Base-by-base conservation (phyloP, 1,140 invertebrate species). In the Pogonomyrmex barbatus region DNA sequence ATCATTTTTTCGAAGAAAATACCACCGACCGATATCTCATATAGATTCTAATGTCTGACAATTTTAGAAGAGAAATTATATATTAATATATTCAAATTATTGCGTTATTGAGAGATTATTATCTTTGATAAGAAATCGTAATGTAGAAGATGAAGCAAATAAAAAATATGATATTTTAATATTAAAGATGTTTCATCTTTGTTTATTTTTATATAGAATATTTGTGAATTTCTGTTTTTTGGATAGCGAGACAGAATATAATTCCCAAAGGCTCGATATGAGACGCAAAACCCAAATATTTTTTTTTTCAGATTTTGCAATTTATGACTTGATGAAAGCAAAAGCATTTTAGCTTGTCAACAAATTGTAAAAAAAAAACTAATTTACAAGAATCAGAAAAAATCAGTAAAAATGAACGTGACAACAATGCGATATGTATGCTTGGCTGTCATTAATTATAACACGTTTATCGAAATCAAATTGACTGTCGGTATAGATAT, bases 391-490 rank as follows among this genome's bases (percentile, higher is more conserved):
- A 78, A 50, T 14, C 14, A 8, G 12, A 67, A 47, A 47, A 9
- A n/a, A 47, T 68, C 12, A n/a, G 1, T 45, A 24, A 81, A 39
- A 56, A 10, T 8, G 42, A 1, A 9, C 10, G n/a, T 24, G 47
- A 42, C 39, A 30, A n/a, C 50, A 81, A 81, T 10, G n/a, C 30
- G n/a, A 70, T 56, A 68, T 45, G 47, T 42, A 24, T n/a, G 14
- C 65, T 24, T 30, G 62, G 42, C 30, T 63, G 24, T 30, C 58
- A 45, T 36, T 62, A 77, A 30, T 17, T 52, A 67, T n/a, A 42
- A 33, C 58, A 65, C 60, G 52, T 83, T 60, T 60, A 62, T 87
- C 45, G 70, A 76, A 83, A 77, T 60, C 77, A 62, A 42, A 73
- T 71, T 2, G 77, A 45, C 30, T 73, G 60, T 87, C 62, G 52